Percentiles rank a stretch among this genome's conserved stretches.
phyloP scores from a whole-genome alignment of 2,797 vertebrate species.

The Cygnus olor region DNA sequence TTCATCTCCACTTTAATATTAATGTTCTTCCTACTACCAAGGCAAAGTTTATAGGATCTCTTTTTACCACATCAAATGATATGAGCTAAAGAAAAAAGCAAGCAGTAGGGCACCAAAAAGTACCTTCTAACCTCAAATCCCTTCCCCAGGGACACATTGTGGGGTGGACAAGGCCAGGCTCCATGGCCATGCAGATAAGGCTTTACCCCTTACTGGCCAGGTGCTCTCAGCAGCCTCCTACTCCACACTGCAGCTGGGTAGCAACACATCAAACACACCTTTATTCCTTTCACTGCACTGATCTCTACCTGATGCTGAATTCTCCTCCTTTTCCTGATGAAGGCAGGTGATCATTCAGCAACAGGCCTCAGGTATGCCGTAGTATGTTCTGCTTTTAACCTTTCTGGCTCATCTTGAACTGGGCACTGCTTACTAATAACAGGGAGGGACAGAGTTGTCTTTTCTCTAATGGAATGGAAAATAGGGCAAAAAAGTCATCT shows the following conservation, averaged over 20 bases:
- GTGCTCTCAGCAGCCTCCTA: not conserved
- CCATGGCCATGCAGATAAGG: not conserved
- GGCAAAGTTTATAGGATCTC: not conserved
- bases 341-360: constrained; percentile 1
- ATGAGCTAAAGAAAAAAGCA: not conserved
- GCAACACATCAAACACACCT: not conserved
- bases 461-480: not conserved
- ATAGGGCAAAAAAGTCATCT: not conserved
- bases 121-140: not conserved
- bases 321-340: not conserved
- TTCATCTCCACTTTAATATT: not conserved
- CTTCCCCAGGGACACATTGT: not conserved
- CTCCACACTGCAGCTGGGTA: not conserved
- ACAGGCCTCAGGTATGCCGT: not conserved
- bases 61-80: not conserved
- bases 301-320: not conserved
- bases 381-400: not conserved
- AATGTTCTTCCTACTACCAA: not conserved
- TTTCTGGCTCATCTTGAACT: not conserved
- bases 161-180: not conserved
- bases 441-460: not conserved
- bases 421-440: not conserved
- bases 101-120: not conserved
- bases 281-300: not conserved
- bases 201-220: not conserved